Base-by-base conservation (phyloP, 2,797 vertebrate genomes). In the Neoniphon sammara region DNA sequence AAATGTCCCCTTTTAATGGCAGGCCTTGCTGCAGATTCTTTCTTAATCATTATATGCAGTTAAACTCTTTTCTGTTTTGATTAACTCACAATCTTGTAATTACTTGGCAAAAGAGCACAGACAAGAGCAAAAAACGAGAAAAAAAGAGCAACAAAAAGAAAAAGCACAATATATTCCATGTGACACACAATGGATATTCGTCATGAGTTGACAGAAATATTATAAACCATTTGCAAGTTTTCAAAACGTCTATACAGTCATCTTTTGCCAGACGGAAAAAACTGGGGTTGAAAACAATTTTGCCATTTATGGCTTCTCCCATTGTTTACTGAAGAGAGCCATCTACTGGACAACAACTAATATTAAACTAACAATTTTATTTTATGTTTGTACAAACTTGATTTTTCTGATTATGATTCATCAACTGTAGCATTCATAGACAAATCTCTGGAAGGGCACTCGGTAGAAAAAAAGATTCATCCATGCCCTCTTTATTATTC, bases 281-380 rank as follows among this genome's bases (percentile, higher is more conserved):
- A 31, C 4, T 7, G 15, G 30, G 53, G 68, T 77, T 46, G 4
- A 20, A 53, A 73, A 57, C 25, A 11, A 27, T 10, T 1, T 0
- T 36, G 27, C 60, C 25, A 44, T 27, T 61, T 27, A 34, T n/a
- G 14, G 8, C 67, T 21, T 36, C 23, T 58, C 21, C 36, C 65
- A 86, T 87, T 84, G 73, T 81, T 91, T 87, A 87, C 80, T 55
- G 71, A 87, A 87, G 85, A 83, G 90, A 74, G 88, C 87, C 91
- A 85, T 80, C 91, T 93, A 72, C 86, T 93, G 91, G 91, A 82
- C 58, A 82, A 81, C 14, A 36, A 2, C 42, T 12, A 65, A n/a
- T 12, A 83, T 34, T 66, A 47, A 78, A 58, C 54, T 21, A 10
- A 47, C 25, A 4, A 25, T 53, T 9, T 5, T 34, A 1, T 70